Evolutionary conservation across 2,113 vertebrate species (phyloP).

Genomic region (Cinclus cinclus): DNA sequence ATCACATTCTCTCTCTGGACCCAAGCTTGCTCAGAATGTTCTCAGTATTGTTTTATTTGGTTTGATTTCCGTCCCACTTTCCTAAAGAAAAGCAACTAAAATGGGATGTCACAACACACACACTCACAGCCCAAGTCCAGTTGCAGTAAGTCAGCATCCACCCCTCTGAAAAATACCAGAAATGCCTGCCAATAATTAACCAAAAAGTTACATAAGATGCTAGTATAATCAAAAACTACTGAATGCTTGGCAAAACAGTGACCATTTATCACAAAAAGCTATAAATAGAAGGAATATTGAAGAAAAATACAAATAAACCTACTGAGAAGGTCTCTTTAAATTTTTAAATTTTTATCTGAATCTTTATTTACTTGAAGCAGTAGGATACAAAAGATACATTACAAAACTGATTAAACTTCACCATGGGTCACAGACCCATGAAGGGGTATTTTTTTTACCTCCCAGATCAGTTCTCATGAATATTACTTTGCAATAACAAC

Average conservation of each 20-base stretch:
- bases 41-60: neutral
- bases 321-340: neutral
- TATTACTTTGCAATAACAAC: neutral
- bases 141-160: neutral
- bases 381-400: neutral
- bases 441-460: neutral
- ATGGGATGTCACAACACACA: neutral
- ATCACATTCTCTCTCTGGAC: neutral
- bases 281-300: neutral
- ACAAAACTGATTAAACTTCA: neutral
- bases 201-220: neutral
- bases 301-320: neutral
- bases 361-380: neutral
- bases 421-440: neutral
- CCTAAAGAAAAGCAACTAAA: neutral
- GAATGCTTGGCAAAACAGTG: neutral
- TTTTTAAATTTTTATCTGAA: neutral
- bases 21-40: neutral
- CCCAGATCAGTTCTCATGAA: neutral
- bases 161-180: neutral
- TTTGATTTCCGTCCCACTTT: neutral
- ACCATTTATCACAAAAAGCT: constrained; percentile 1
- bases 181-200: neutral
- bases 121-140: neutral
- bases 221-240: neutral